phyloP scores from a whole-genome alignment of 2,888 invertebrate genomes.

The Petrolisthes manimaculis region DNA sequence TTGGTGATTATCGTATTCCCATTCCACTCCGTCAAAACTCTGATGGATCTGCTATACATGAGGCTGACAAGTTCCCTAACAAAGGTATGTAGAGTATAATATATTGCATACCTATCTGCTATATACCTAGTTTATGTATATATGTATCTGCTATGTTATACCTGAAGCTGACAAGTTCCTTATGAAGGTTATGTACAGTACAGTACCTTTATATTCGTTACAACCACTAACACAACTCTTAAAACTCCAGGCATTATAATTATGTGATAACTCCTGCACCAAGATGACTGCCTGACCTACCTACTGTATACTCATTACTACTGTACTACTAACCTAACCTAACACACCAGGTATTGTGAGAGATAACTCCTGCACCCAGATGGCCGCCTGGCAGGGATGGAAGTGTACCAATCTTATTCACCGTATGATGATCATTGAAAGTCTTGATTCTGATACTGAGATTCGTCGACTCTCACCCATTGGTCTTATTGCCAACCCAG shows the following conservation, averaged over 20 bases:
- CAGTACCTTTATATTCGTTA: not conserved
- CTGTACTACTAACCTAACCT: not conserved
- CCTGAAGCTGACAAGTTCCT: constrained; percentile 13
- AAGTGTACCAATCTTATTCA: constrained; percentile 45
- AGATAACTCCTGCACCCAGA: constrained; percentile 34
- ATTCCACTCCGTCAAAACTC: constrained; percentile 30
- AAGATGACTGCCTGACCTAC: constrained; percentile 30
- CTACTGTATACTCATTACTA: not conserved
- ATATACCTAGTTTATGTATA: not conserved
- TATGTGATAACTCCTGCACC: constrained; percentile 41
- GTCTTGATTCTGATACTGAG: constrained; percentile 61
- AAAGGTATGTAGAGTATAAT: constrained; percentile 40
- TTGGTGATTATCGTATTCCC: constrained; percentile 62
- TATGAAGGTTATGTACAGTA: not conserved
- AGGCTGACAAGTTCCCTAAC: constrained; percentile 52
- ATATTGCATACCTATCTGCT: not conserved
- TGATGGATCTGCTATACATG: constrained; percentile 29
- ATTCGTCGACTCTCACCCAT: constrained; percentile 59
- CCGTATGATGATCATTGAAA: constrained; percentile 60
- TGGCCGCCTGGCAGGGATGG: constrained; percentile 48
- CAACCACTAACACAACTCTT: not conserved
- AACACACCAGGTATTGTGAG: constrained; percentile 45
- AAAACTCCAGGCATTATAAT: constrained; percentile 39
- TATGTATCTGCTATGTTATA: constrained; percentile 40
- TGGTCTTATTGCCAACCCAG: constrained; percentile 58